Percentiles rank a stretch among this genome's conserved stretches.
Evolutionary conservation across 2,797 vertebrate genomes (phyloP).

Genomic region (Sebastes kiyomatsui): DNA sequence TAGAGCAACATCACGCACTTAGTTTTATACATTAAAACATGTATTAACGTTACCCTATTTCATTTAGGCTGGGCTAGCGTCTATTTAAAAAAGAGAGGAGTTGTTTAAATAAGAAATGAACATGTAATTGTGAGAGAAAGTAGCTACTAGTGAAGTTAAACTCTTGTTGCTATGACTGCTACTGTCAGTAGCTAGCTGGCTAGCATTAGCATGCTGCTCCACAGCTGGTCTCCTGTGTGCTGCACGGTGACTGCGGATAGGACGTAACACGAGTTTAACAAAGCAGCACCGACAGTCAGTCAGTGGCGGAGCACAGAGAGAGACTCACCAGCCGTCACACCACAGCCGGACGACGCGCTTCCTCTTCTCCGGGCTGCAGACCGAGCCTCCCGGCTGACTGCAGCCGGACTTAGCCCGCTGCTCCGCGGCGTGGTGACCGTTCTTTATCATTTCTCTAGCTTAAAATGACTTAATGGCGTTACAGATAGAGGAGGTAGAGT

Average conservation of each 20-base stretch:
- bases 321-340: slow-evolving; percentile 94
- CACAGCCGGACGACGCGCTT: slow-evolving; percentile 86
- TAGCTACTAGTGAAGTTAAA: neutral
- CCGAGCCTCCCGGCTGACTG: slow-evolving; percentile 23
- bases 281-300: neutral
- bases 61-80: neutral
- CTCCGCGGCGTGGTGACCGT: slow-evolving; percentile 75
- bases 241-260: neutral
- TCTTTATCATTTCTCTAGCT: slow-evolving; percentile 77
- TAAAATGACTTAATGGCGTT: fast-evolving
- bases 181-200: slow-evolving; percentile 10
- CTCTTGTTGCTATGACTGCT: slow-evolving; percentile 10
- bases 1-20: too few species aligned
- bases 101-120: neutral
- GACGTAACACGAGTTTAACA: neutral
- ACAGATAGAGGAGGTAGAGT: neutral
- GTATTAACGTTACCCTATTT: neutral
- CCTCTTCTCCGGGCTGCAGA: slow-evolving; percentile 75
- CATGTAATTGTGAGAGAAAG: neutral
- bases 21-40: neutral
- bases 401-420: slow-evolving; percentile 29
- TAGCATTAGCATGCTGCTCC: slow-evolving; percentile 57
- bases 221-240: too few species aligned
- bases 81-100: neutral
- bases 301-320: neutral